Evolutionary conservation across 2,888 invertebrate species (phyloP).

Genomic region (Stictocephala bisonia): DNA sequence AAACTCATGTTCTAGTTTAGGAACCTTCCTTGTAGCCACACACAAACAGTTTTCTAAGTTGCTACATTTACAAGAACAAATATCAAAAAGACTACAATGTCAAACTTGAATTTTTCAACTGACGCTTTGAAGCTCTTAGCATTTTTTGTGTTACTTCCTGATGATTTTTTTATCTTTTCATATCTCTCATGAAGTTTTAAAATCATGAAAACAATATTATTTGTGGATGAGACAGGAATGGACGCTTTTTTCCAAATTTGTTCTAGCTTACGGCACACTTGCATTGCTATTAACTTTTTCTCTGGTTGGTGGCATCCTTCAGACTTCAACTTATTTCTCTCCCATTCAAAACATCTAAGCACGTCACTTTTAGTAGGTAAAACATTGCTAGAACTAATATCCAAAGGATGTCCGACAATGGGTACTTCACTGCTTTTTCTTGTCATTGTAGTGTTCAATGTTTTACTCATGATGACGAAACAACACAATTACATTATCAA

Average conservation of each 20-base stretch:
- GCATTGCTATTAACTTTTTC: not conserved
- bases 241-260: constrained; percentile 1
- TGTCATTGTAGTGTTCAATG: not conserved
- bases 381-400: not conserved
- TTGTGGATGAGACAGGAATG: not conserved
- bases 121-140: not conserved
- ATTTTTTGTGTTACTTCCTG: not conserved
- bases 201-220: not conserved
- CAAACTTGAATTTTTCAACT: not conserved
- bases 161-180: not conserved
- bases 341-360: not conserved
- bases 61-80: not conserved
- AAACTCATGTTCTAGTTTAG: not conserved
- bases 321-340: not conserved
- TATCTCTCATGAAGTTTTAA: not conserved
- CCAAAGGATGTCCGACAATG: not conserved
- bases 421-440: not conserved
- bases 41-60: not conserved
- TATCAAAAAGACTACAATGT: not conserved
- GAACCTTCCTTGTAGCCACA: not conserved
- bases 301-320: not conserved
- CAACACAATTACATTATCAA: not conserved
- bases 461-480: constrained; percentile 2
- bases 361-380: not conserved
- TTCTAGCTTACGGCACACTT: not conserved